Evolutionary conservation across 2,113 vertebrate species (phyloP).

Genomic region (Coracopsis vasa): DNA sequence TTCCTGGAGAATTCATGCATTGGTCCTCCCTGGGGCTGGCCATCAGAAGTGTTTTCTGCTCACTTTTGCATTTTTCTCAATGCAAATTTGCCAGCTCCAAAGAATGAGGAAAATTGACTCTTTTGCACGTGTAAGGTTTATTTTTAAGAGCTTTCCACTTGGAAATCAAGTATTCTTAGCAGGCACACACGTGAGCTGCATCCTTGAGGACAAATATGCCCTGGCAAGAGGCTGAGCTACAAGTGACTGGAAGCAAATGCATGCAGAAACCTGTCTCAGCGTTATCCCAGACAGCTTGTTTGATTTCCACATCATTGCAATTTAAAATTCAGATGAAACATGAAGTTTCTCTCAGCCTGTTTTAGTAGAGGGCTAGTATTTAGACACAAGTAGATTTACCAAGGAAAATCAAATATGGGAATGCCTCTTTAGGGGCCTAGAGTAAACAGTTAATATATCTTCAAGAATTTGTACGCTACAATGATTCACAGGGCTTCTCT

Average conservation of each 20-base stretch:
- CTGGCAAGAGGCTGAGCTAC: background rate
- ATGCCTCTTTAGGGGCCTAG: background rate
- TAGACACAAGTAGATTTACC: background rate
- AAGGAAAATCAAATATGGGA: background rate
- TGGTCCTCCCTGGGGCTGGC: background rate
- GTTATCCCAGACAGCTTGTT: background rate
- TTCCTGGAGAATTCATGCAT: background rate
- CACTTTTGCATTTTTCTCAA: background rate
- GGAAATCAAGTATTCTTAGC: constrained; percentile 60
- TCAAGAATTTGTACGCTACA: background rate
- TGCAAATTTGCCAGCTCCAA: background rate
- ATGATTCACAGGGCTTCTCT: rapidly evolving
- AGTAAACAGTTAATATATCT: background rate
- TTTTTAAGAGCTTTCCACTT: constrained; percentile 1
- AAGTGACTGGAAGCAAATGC: background rate
- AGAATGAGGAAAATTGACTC: background rate
- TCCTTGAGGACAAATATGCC: constrained; percentile 21
- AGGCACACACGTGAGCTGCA: background rate
- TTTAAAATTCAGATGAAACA: constrained; percentile 14
- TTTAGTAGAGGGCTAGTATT: background rate
- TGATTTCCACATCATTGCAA: background rate
- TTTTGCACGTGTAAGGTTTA: background rate
- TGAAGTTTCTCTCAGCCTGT: background rate
- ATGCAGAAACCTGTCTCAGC: constrained; percentile 9
- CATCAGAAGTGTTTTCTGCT: background rate